These are phyloP conservation scores for Microctenopoma stevenorrisi DNA, from an alignment of 2,797 vertebrate species.

Conservation along the genomic window DNA sequence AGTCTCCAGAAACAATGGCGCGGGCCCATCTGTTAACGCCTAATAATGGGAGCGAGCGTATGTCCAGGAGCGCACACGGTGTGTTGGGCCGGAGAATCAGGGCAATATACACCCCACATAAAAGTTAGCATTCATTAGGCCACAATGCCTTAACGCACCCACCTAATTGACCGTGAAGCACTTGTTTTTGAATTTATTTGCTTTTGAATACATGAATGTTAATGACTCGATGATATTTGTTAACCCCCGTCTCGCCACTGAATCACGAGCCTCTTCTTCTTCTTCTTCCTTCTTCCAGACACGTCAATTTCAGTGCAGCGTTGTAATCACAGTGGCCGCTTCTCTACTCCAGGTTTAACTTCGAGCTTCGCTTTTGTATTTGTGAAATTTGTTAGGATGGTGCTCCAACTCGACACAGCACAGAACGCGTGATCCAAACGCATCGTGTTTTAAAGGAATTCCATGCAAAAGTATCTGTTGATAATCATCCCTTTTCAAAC, in stretches of 20 bases:
- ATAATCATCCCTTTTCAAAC: slow-evolving; percentile 42
- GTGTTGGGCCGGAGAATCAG: slow-evolving; percentile 87
- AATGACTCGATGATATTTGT: slow-evolving; percentile 82
- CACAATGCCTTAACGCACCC: slow-evolving; percentile 90
- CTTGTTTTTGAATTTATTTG: slow-evolving; percentile 86
- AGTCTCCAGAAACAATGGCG: slow-evolving; percentile 87
- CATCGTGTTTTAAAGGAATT: slow-evolving; percentile 32
- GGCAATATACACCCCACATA: slow-evolving; percentile 95
- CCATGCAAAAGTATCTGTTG: slow-evolving; percentile 8
- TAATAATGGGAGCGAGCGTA: slow-evolving; percentile 90
- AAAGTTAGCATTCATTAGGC: slow-evolving; percentile 90
- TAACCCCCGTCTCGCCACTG: slow-evolving; percentile 72
- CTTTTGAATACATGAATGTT: slow-evolving; percentile 87
- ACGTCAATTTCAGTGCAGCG: slow-evolving; percentile 22
- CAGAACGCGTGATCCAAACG: slow-evolving; percentile 5
- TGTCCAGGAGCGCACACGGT: slow-evolving; percentile 90
- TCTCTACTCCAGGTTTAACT: slow-evolving; percentile 10
- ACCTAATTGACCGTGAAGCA: slow-evolving; percentile 85
- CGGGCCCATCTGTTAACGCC: slow-evolving; percentile 96
- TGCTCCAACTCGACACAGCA: slow-evolving; percentile 1
- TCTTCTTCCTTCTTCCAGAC: slow-evolving; percentile 22
- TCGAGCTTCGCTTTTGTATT: background rate
- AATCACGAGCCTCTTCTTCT: slow-evolving; percentile 61
- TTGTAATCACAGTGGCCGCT: slow-evolving; percentile 20
- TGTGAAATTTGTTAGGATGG: slow-evolving; percentile 7